A percentile compares a stretch with the other conserved stretches of the same genome.
phyloP scores from a whole-genome alignment of 2,113 vertebrate genomes.

The Phocoena sinus region DNA sequence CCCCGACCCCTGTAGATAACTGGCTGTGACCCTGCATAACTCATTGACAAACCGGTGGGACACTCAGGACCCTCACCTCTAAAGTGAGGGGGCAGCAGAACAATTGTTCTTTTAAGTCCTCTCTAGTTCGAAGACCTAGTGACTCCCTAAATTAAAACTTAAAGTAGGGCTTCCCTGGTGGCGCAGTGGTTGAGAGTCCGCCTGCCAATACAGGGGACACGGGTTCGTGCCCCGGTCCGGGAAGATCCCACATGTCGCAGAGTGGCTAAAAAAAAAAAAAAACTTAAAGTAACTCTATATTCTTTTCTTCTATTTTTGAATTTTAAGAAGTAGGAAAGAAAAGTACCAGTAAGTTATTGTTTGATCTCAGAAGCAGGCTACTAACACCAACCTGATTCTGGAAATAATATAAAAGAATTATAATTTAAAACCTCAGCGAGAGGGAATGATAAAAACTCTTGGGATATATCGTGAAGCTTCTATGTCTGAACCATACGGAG shows the following conservation, averaged over 20 bases:
- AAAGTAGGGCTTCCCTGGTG: no score
- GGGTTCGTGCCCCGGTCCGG: no score
- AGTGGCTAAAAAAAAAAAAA: no score
- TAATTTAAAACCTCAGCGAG: background rate
- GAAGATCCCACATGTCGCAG: no score
- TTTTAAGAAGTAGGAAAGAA: background rate
- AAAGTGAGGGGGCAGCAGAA: background rate
- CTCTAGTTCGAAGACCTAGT: background rate
- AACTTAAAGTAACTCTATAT: constrained; percentile 5
- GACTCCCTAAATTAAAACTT: background rate
- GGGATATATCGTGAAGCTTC: background rate
- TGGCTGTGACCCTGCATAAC: background rate
- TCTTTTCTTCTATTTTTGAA: constrained; percentile 6
- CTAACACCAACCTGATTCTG: background rate
- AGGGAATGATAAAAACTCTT: background rate
- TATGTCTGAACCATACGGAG: background rate
- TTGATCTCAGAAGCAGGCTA: background rate
- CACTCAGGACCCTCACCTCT: background rate
- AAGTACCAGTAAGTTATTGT: background rate
- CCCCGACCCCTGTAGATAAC: background rate
- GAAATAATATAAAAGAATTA: background rate
- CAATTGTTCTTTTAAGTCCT: background rate
- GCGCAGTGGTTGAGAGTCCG: no score
- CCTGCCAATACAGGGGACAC: no score
- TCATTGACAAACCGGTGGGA: background rate